Conservation (phyloP, 2,797 vertebrate species). For the Sebastes glaucus region DNA sequence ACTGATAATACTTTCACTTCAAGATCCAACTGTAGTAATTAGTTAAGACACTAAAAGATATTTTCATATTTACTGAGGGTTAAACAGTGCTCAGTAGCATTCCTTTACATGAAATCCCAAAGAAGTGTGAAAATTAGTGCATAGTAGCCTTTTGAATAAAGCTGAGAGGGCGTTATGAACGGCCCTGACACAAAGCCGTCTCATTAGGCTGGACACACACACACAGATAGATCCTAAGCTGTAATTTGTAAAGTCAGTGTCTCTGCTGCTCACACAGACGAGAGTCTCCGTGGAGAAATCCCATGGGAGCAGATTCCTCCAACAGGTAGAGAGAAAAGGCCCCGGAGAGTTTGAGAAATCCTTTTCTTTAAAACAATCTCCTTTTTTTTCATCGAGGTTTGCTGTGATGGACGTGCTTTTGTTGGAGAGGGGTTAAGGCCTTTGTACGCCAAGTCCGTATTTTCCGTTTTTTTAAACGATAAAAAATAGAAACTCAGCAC, state of each 20-base stretch:
- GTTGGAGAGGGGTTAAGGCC: not conserved
- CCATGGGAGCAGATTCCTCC: constrained; percentile 90
- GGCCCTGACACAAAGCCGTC: not conserved
- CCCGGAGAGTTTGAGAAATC: constrained; percentile 70
- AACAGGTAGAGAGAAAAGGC: constrained; percentile 87
- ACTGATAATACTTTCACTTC: not conserved
- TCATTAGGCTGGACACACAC: not conserved
- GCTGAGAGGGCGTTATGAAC: not conserved
- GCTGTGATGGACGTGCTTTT: constrained; percentile 54
- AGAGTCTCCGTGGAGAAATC: constrained; percentile 93
- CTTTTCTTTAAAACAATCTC: constrained; percentile 31
- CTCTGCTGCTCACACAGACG: constrained; percentile 89
- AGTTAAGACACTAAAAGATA: not conserved
- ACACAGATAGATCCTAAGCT: not conserved
- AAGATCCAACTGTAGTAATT: not conserved
- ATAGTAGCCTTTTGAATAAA: not conserved
- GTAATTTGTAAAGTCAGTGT: constrained; percentile 81
- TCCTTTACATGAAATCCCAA: not conserved
- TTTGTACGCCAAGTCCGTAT: not conserved
- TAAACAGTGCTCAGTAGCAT: not conserved
- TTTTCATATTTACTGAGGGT: not conserved
- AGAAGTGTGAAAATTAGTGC: not conserved
- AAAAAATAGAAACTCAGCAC: not conserved
- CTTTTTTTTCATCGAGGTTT: constrained; percentile 36
- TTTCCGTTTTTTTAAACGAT: not conserved